These are phyloP conservation scores for Eulimnadia texana DNA, from an alignment of 1,140 invertebrate genomes.

Conservation along the genomic window DNA sequence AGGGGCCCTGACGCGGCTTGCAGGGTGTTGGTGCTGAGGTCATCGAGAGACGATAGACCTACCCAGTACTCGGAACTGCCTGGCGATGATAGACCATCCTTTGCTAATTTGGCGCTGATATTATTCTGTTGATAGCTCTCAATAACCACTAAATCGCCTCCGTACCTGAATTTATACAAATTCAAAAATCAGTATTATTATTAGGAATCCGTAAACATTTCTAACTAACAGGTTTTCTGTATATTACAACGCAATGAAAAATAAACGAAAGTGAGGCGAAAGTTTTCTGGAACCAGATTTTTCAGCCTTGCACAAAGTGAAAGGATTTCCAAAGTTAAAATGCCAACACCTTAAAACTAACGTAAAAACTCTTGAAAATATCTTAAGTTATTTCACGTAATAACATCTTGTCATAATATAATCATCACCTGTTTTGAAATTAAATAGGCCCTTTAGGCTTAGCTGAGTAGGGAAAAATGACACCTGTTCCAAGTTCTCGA, in stretches of 20 bases:
- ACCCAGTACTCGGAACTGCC: slow-evolving; percentile 55
- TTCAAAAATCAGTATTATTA: neutral
- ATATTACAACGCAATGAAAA: too few relatives aligned
- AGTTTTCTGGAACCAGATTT: neutral
- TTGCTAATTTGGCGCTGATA: slow-evolving; percentile 63
- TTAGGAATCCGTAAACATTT: too few relatives aligned
- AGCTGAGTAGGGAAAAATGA: too few relatives aligned
- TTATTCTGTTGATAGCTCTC: slow-evolving; percentile 83
- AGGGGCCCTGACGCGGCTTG: slow-evolving; percentile 81
- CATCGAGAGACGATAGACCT: slow-evolving; percentile 73
- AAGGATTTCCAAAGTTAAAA: neutral
- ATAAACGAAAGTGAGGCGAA: neutral
- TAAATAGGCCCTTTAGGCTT: too few relatives aligned
- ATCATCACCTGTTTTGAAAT: too few relatives aligned
- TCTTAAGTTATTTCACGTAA: too few relatives aligned
- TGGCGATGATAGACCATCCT: slow-evolving; percentile 31
- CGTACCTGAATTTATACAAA: slow-evolving; percentile 49
- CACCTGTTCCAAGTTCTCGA: too few relatives aligned
- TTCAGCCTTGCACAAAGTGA: neutral
- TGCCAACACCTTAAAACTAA: neutral
- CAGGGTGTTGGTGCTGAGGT: slow-evolving; percentile 78
- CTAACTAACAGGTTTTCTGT: neutral
- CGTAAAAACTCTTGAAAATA: neutral
- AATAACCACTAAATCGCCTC: slow-evolving; percentile 76
- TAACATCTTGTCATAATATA: too few relatives aligned